Evolutionary conservation across 2,888 invertebrate genomes (phyloP).

Genomic region (Osmoderma eremita): DNA sequence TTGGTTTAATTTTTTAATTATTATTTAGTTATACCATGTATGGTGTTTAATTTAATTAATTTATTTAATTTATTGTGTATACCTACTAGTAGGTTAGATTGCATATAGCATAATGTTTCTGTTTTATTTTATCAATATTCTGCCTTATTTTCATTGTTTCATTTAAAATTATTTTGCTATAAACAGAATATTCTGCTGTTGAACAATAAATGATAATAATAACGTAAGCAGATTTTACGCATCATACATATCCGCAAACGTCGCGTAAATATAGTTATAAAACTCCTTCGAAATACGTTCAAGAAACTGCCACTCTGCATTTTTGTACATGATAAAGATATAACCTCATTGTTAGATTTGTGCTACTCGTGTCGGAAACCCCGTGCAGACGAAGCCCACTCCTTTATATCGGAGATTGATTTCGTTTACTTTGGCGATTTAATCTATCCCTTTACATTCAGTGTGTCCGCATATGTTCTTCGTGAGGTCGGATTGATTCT

Average conservation of each 20-base stretch:
- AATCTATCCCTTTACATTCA: slow-evolving; percentile 9
- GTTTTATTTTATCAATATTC: no score
- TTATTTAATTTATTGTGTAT: no score
- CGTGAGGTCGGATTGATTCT: slow-evolving; percentile 13
- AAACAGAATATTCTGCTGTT: no score
- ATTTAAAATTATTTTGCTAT: no score
- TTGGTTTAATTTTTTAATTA: no score
- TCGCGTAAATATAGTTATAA: not conserved
- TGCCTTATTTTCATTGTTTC: no score
- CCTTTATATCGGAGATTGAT: slow-evolving; percentile 11
- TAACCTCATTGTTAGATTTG: slow-evolving; percentile 13
- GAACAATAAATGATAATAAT: no score
- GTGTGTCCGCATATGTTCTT: not conserved
- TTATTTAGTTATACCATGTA: no score
- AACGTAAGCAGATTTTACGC: no score
- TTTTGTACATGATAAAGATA: slow-evolving; percentile 14
- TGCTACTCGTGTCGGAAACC: not conserved
- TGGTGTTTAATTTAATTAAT: no score
- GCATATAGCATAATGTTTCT: no score
- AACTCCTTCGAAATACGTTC: not conserved
- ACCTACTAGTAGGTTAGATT: no score
- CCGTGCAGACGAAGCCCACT: slow-evolving; percentile 8
- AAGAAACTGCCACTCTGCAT: slow-evolving; percentile 8
- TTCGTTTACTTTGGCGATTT: slow-evolving; percentile 25
- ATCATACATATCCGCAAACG: not conserved